Evolutionary conservation across 2,888 invertebrate species (phyloP), one percentile per base, ranked within the genome.

Genomic region (Diarsia dahlii): DNA sequence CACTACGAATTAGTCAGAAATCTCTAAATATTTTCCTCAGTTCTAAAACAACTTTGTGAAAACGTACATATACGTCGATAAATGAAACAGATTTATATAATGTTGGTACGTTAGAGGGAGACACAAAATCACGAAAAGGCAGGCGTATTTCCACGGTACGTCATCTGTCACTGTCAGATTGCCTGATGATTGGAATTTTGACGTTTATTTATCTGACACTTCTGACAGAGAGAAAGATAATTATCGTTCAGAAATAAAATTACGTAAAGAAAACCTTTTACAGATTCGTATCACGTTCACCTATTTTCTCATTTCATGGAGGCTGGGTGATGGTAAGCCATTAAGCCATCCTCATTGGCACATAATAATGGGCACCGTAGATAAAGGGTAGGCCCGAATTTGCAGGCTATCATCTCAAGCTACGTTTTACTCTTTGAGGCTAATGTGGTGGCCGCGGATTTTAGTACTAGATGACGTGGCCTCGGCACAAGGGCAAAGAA

Each of bases 141-240:
- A 83, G 73, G 46, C 56, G 80, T 78, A 54, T 45, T 69, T 68
- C 48, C 18, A 46, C 73, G 15, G 50, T 28, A 76, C 77, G 67
- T 78, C 78, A 81, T 50, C 48, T 82, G 82, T 76, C 67, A 82
- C 10, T 81, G 78, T 76, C 77, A 76, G 10, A 39, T 1, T 52
- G 10, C 9, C 52, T 6, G 48, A 50, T 4, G 4, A 39, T 39
- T 39, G 39, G 39, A 39, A 39, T 5, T 9, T 20, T 39, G 39
- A 12, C 0, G 0, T 23, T 5, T 28, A 28, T 28, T 28, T 28
- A 28, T 2, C 28, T 28, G 28, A 28, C 28, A 0, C 5, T 52
- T 3, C 23, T 39, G 71, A 76, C 71, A 48, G 20, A 52, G 46
- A 46, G 0, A n/a, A n/a, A 6, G 15, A 15, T 60, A 39, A 0